Base-by-base conservation (phyloP, 2,888 invertebrate genomes). In the Erebia ligea region DNA sequence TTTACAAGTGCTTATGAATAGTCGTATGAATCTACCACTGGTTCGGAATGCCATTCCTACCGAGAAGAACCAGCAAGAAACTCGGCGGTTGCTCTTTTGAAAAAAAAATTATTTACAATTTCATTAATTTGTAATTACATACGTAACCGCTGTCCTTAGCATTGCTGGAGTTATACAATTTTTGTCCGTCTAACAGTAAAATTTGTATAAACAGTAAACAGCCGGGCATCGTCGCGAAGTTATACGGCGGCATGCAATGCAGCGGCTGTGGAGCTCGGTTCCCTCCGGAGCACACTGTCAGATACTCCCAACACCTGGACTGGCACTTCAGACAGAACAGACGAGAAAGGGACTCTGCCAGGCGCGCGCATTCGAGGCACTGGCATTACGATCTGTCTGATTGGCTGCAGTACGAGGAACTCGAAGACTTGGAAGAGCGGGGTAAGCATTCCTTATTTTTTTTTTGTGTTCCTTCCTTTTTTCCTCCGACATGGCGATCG, bases 291-390 rank as follows among this genome's bases (percentile, higher is more conserved):
- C 96, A 97, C 83, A 97, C 97, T 10, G 96, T 97, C 77, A 95
- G 97, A 75, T 99, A 99, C 90, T 97, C 97, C 80, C 97, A 98
- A 85, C 99, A 99, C 91, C 95, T 99, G 73, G 99, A 99, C 92
- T 99, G 99, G 99, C 99, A 99, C 92, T 99, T 99, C 93, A 93
- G 98, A 0, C 98, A 98, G 88, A 99, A 99, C 92, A 93, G 98
- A 1, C 94, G 96, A 68, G 98, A 98, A 79, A 95, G 98, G 76
- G 98, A 98, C 83, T 97, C 97, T 0, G 96, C 96, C 0, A 94
- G 97, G 13, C 96, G 97, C 67, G 97, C 98, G 0, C 96, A 97
- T 81, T 96, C 96, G 42, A 94, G 99, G 3, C 95, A 96, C 81
- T 99, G 98, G 98, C 98, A 97, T 88, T 98, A 98, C 84, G 96